These are phyloP conservation scores for Melipona bicolor DNA, from an alignment of 2,888 invertebrate genomes.

Conservation along the genomic window DNA sequence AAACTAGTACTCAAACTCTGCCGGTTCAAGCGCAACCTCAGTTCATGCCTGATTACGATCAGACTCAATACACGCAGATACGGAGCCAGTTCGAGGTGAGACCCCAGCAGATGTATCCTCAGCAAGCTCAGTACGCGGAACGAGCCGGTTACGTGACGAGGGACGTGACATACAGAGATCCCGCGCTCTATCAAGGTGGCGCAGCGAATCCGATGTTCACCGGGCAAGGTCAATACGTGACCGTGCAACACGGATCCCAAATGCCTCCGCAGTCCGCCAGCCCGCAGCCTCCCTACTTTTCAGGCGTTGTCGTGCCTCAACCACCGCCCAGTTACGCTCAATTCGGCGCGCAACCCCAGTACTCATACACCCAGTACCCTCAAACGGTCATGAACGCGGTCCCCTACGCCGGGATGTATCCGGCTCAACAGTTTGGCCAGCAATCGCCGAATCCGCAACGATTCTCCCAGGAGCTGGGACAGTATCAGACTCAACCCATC, in stretches of 20 bases:
- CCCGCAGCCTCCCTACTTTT: slow-evolving; percentile 80
- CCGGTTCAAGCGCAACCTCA: slow-evolving; percentile 81
- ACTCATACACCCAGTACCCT: slow-evolving; percentile 79
- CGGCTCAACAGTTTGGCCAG: slow-evolving; percentile 76
- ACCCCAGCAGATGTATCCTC: slow-evolving; percentile 77
- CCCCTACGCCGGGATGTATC: slow-evolving; percentile 77
- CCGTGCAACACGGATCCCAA: slow-evolving; percentile 77
- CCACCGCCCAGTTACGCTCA: slow-evolving; percentile 69
- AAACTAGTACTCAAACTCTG: slow-evolving; percentile 78
- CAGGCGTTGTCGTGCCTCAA: slow-evolving; percentile 76
- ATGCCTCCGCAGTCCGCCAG: slow-evolving; percentile 78
- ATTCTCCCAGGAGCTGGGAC: slow-evolving; percentile 80
- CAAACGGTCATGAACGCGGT: slow-evolving; percentile 80
- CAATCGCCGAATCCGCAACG: slow-evolving; percentile 81
- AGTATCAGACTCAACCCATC: slow-evolving; percentile 81
- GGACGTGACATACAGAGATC: slow-evolving; percentile 79
- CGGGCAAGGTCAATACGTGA: slow-evolving; percentile 78
- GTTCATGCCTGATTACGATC: slow-evolving; percentile 78
- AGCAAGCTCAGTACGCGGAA: slow-evolving; percentile 76
- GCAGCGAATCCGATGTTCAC: slow-evolving; percentile 75
- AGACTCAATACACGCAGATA: slow-evolving; percentile 78
- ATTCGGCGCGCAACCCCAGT: slow-evolving; percentile 76
- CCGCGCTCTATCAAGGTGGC: slow-evolving; percentile 74
- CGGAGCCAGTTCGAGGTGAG: slow-evolving; percentile 79
- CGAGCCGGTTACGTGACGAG: slow-evolving; percentile 80